Percentiles rank a stretch among this genome's conserved stretches.
These are phyloP conservation scores for Cyanoramphus novaezelandiae DNA, from an alignment of 2,113 vertebrate species.

Conservation along the genomic window DNA sequence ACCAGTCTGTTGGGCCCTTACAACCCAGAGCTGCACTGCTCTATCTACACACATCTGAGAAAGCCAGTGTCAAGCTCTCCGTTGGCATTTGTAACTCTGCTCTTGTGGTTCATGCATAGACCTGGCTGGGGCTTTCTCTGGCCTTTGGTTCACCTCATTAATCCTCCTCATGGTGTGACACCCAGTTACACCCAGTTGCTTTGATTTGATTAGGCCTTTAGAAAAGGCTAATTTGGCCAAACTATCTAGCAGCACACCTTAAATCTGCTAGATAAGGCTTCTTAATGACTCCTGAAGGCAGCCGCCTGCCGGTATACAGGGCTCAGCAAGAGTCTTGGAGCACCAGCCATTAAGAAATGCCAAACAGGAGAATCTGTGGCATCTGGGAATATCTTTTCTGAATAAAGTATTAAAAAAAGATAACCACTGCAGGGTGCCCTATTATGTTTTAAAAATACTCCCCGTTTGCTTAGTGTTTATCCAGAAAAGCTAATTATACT, in stretches of 20 bases:
- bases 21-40: background rate
- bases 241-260: background rate
- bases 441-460: constrained; percentile 22
- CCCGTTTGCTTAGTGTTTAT: constrained; percentile 31
- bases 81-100: background rate
- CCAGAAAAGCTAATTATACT: constrained; percentile 39
- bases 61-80: fast-evolving
- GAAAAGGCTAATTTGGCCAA: background rate
- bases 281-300: background rate
- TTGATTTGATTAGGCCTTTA: background rate
- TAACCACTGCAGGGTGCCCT: background rate
- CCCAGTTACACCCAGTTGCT: background rate
- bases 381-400: background rate
- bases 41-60: background rate
- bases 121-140: background rate
- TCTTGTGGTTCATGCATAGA: background rate
- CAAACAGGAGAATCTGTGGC: background rate
- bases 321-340: background rate
- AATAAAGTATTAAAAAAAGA: constrained; percentile 5
- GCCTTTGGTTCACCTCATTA: background rate
- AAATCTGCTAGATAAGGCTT: background rate
- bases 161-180: background rate
- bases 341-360: background rate
- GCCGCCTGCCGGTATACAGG: background rate
- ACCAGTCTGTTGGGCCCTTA: background rate